phyloP scores from a whole-genome alignment of 1,140 invertebrate species.

The Liolophura sinensis region DNA sequence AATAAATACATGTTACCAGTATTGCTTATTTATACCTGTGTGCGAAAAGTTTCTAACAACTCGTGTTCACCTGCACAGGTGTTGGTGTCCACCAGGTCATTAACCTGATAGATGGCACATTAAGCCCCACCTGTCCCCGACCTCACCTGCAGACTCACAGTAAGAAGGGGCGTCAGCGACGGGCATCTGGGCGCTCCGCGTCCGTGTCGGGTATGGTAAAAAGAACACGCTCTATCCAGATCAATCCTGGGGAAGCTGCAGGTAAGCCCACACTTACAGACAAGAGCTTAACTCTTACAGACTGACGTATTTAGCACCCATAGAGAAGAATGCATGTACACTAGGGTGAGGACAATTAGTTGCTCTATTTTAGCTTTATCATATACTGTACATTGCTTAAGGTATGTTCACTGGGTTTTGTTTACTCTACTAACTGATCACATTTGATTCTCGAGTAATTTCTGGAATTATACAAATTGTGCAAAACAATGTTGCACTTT shows the following conservation, averaged over 20 bases:
- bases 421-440: too few relatives aligned
- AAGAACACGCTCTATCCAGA: conserved; percentile 47
- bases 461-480: too few relatives aligned
- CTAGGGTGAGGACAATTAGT: too few relatives aligned
- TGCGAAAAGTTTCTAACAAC: conserved; percentile 1
- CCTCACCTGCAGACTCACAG: conserved; percentile 25
- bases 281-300: not conserved
- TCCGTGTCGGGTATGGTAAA: conserved; percentile 42
- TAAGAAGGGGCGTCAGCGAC: conserved; percentile 17
- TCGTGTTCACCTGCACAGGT: not conserved
- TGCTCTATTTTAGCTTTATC: too few relatives aligned
- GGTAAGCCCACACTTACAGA: conserved; percentile 24
- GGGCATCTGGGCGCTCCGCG: conserved; percentile 8
- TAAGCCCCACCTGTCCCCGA: conserved; percentile 20
- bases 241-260: conserved; percentile 40
- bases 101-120: conserved; percentile 28
- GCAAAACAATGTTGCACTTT: too few relatives aligned
- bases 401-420: too few relatives aligned
- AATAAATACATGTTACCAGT: too few relatives aligned
- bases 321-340: too few relatives aligned
- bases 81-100: conserved; percentile 19
- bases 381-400: too few relatives aligned
- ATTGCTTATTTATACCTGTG: not conserved
- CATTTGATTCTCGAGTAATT: too few relatives aligned
- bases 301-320: too few relatives aligned